Conservation (phyloP, 1,140 invertebrate genomes). For the Neodiprion virginianus region DNA sequence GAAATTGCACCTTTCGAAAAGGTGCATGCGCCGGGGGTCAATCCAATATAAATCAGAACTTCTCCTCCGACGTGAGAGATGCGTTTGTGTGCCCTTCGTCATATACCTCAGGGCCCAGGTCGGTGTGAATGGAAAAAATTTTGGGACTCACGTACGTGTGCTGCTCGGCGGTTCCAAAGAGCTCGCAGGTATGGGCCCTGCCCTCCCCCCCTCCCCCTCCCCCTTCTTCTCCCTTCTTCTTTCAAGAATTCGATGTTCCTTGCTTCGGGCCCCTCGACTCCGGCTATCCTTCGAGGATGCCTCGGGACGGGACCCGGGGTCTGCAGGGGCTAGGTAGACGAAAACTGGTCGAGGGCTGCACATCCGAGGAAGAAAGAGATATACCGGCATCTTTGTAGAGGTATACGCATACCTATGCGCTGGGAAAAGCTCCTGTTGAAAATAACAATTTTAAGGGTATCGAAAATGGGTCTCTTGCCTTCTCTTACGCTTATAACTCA, state of each 20-base stretch:
- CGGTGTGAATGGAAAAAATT: neutral
- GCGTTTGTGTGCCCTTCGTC: neutral
- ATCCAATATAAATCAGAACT: slow-evolving; percentile 58
- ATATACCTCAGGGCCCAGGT: neutral
- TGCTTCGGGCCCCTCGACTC: neutral
- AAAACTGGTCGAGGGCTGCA: neutral
- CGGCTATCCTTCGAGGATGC: neutral
- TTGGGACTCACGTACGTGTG: slow-evolving; percentile 22
- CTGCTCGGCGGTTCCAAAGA: slow-evolving; percentile 30
- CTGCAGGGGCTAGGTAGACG: neutral
- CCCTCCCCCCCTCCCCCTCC: slow-evolving; percentile 39
- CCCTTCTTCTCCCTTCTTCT: neutral
- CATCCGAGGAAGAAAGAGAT: neutral
- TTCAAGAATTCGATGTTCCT: slow-evolving; percentile 14
- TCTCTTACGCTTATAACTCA: neutral
- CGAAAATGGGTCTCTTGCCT: neutral
- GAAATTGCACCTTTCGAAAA: slow-evolving; percentile 35
- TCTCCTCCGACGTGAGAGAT: slow-evolving; percentile 17
- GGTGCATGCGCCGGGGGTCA: slow-evolving; percentile 46
- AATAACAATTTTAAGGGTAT: slow-evolving; percentile 3
- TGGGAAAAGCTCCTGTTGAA: neutral
- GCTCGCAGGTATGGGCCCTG: slow-evolving; percentile 37
- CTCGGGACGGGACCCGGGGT: slow-evolving; percentile 9
- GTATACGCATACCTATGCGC: no score
- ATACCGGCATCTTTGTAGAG: no score